Base-by-base conservation (phyloP, 1,140 invertebrate species). In the Drosophila yakuba region DNA sequence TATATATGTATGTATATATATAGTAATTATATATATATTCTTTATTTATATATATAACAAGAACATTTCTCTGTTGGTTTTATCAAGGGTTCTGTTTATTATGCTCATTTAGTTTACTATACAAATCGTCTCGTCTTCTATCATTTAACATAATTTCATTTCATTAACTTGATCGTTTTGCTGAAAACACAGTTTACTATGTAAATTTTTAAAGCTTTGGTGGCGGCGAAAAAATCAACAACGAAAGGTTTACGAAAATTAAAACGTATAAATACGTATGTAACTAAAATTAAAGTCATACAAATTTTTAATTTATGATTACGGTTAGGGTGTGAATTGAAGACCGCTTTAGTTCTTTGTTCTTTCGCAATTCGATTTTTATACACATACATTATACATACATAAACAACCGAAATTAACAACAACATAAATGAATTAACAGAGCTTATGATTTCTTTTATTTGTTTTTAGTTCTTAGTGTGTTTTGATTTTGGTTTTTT, bases 151-250 rank as follows among this genome's bases (percentile, higher is more conserved):
- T 80, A 72, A 80, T 81, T 76, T 51, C 36, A 64, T 75, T 39
- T 54, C 35, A 67, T 47, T 67, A 52, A 67, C 39, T 81, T 75
- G 64, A 63, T 81, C 63, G 38, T 64, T 81, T 78, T 80, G 75
- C 72, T 77, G 84, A 83, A 80, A 89, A 88, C 79, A 88, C 83
- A 82, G 79, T 88, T 83, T 88, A 88, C 75, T 73, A 75, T 83
- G 79, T 86, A 89, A 84, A 78, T 89, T 80, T 89, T 89, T 89
- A 89, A 89, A 89, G 84, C 84, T 89, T 89, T 89, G 73, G 80
- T 84, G 84, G 84, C 84, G 80, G 83, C 84, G 61, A 86, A 79
- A 64, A 67, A 75, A 61, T 71, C 25, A 71, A 57, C 52, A 74
- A 67, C 44, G 14, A 58, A 78, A 63, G 57, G 4, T 57, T 4